phyloP scores from a whole-genome alignment of 2,797 vertebrate species.

The Pelobates cultripes region DNA sequence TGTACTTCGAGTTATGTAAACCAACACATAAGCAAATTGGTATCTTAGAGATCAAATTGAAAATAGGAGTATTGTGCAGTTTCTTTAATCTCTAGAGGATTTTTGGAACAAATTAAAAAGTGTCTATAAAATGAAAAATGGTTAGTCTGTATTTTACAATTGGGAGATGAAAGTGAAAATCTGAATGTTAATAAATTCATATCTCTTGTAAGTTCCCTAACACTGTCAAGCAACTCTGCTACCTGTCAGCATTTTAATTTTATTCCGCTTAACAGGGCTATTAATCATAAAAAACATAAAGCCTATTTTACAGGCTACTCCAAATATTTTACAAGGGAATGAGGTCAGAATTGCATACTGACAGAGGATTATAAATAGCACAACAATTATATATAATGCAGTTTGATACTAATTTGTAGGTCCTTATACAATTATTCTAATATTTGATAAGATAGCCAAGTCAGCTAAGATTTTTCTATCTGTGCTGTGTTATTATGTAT shows the following conservation, averaged over 20 bases:
- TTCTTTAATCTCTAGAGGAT: constrained; percentile 14
- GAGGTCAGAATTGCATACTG: too few relatives aligned
- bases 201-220: constrained; percentile 12
- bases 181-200: constrained; percentile 33
- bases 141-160: constrained; percentile 8
- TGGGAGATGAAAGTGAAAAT: constrained; percentile 9
- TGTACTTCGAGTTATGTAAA: too few relatives aligned
- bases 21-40: background rate
- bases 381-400: too few relatives aligned
- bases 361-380: too few relatives aligned
- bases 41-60: background rate
- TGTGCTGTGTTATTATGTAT: too few relatives aligned
- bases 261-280: constrained; percentile 16
- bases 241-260: constrained; percentile 39
- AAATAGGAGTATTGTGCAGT: constrained; percentile 18
- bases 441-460: too few relatives aligned
- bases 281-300: constrained; percentile 25
- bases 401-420: too few relatives aligned
- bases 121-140: constrained; percentile 40
- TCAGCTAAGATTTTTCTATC: too few relatives aligned
- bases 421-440: too few relatives aligned
- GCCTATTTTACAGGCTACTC: background rate
- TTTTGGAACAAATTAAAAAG: constrained; percentile 34
- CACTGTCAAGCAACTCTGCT: constrained; percentile 17
- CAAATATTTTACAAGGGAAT: background rate